Percentiles rank a stretch among this genome's conserved stretches.
Evolutionary conservation across 2,888 invertebrate genomes (phyloP).

Genomic region (Leptinotarsa peninsularis): DNA sequence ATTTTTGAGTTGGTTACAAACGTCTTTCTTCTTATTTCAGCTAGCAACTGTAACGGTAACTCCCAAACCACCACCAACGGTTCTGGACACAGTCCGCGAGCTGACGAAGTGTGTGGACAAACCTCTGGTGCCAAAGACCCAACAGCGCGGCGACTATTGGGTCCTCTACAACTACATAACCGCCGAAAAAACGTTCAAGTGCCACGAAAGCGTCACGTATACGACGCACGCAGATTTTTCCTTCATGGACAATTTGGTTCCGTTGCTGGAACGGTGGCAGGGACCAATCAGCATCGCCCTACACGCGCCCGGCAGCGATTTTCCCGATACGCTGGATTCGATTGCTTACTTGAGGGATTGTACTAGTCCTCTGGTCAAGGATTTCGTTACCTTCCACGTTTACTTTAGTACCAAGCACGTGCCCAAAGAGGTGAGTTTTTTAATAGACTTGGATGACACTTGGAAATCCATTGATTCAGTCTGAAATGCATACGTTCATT

Average conservation of each 20-base stretch:
- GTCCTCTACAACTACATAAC: constrained; percentile 88
- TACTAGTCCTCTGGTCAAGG: constrained; percentile 77
- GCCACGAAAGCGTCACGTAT: constrained; percentile 89
- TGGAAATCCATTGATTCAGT: no score
- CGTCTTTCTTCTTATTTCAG: constrained; percentile 22
- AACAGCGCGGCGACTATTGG: constrained; percentile 76
- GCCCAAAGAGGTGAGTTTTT: constrained; percentile 73
- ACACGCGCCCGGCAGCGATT: constrained; percentile 88
- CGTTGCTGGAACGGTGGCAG: constrained; percentile 86
- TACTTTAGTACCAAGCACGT: constrained; percentile 90
- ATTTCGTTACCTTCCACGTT: constrained; percentile 88
- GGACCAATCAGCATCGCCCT: constrained; percentile 89
- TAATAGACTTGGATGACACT: not conserved
- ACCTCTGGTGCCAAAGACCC: constrained; percentile 61
- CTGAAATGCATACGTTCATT: no score
- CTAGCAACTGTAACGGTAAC: constrained; percentile 39
- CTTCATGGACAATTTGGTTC: constrained; percentile 89
- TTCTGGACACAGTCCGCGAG: constrained; percentile 56
- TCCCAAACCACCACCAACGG: constrained; percentile 39
- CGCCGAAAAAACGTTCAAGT: constrained; percentile 75
- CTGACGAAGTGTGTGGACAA: constrained; percentile 63
- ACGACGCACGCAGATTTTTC: constrained; percentile 94
- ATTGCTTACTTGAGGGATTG: constrained; percentile 87
- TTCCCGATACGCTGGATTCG: constrained; percentile 80
- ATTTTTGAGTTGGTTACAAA: no score